phyloP scores from a whole-genome alignment of 2,113 vertebrate species.

The Aleadryas rufinucha region DNA sequence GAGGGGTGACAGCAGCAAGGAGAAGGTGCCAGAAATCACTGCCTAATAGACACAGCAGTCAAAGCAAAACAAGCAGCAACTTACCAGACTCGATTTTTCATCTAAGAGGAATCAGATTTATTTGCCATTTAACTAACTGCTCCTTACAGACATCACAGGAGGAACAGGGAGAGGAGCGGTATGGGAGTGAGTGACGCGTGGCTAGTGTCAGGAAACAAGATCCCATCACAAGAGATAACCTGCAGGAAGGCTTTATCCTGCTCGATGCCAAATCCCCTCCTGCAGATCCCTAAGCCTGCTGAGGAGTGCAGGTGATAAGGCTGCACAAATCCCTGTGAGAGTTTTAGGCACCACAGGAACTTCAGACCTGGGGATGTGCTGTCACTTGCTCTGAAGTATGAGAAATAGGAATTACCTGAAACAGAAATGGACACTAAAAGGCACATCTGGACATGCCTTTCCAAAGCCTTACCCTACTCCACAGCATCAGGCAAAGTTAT shows the following conservation, averaged over 20 bases:
- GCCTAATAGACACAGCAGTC: not conserved
- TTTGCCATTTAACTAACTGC: not conserved
- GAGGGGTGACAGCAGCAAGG: not conserved
- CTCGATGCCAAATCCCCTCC: not conserved
- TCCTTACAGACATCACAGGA: not conserved
- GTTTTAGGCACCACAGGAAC: not conserved
- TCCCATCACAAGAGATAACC: not conserved
- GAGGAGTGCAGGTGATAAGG: not conserved
- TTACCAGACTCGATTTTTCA: not conserved
- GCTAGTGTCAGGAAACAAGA: not conserved
- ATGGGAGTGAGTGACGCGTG: not conserved
- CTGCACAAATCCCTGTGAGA: not conserved
- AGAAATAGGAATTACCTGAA: not conserved
- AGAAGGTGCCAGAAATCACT: conserved; percentile 20
- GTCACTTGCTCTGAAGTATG: not conserved
- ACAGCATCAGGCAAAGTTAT: not conserved
- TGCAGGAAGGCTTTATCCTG: not conserved
- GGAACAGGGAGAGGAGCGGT: not conserved
- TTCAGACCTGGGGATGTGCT: not conserved
- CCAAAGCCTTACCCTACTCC: not conserved
- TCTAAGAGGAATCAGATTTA: not conserved
- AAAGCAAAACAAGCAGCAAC: conserved; percentile 24
- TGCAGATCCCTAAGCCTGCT: not conserved
- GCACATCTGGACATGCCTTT: not conserved
- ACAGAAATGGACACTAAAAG: not conserved